These are phyloP conservation scores for Proteles cristata DNA, from an alignment of 2,113 vertebrate genomes.

Conservation along the genomic window DNA sequence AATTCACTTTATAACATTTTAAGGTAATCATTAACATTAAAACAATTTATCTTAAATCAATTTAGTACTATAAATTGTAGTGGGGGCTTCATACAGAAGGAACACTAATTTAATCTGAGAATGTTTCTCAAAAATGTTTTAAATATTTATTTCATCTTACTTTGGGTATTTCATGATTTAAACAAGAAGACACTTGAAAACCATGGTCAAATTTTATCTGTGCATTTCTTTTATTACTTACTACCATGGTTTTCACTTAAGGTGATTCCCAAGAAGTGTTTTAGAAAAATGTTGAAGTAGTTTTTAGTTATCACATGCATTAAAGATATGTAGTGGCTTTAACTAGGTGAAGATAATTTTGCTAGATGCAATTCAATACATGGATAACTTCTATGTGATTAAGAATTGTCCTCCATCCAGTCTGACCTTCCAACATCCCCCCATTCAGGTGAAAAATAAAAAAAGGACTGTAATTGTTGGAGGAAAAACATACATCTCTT, in stretches of 20 bases:
- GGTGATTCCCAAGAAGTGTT: neutral
- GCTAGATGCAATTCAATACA: neutral
- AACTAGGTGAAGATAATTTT: neutral
- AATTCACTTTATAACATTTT: neutral
- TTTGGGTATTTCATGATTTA: neutral
- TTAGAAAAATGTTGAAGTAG: neutral
- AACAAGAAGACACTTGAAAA: neutral
- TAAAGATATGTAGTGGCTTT: neutral
- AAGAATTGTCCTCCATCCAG: neutral
- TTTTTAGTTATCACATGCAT: neutral
- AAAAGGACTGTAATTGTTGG: neutral
- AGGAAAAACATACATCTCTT: neutral
- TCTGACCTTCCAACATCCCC: neutral
- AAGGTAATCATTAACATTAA: neutral
- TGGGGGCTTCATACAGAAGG: neutral
- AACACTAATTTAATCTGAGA: neutral
- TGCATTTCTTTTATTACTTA: neutral
- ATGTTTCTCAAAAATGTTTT: neutral
- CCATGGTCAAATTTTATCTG: neutral
- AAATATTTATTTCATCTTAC: neutral
- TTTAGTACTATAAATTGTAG: neutral
- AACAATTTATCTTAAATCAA: neutral
- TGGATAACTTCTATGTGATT: neutral
- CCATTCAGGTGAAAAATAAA: neutral
- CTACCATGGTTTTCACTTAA: neutral